phyloP scores from a whole-genome alignment of 2,797 vertebrate species.

The Gymnoscopelus braueri region DNA sequence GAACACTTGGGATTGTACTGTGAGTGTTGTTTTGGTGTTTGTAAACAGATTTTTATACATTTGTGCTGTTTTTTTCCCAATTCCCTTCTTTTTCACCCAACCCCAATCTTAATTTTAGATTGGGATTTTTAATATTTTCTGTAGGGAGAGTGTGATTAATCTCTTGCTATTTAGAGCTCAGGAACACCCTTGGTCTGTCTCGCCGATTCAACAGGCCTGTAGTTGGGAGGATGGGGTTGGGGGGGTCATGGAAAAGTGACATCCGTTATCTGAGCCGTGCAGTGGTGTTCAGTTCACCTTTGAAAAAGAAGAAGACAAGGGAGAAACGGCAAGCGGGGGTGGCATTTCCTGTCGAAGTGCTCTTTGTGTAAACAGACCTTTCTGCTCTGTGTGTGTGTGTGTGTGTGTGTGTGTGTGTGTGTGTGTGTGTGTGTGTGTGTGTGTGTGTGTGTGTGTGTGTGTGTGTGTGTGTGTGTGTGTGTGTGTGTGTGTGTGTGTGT shows the following conservation, averaged over 20 bases:
- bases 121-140: not conserved
- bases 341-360: slow-evolving; percentile 48
- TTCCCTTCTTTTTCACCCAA: not conserved
- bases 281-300: not conserved
- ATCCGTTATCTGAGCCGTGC: slow-evolving; percentile 5
- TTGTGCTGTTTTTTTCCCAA: too few relatives aligned
- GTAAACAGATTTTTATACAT: too few relatives aligned
- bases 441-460: slow-evolving; percentile 11
- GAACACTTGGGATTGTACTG: too few relatives aligned
- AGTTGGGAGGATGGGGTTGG: not conserved
- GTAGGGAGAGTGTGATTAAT: too few relatives aligned
- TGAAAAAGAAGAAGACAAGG: slow-evolving; percentile 6
- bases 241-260: not conserved
- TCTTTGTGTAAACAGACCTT: slow-evolving; percentile 43
- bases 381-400: not conserved
- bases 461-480: slow-evolving; percentile 2
- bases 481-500: slow-evolving; percentile 3
- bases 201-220: not conserved
- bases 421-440: slow-evolving; percentile 5
- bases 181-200: not conserved
- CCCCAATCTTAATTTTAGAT: not conserved
- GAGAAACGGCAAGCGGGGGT: not conserved
- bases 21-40: too few relatives aligned
- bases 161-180: not conserved
- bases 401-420: not conserved